Conservation (phyloP, 2,888 invertebrate species). For the Patella ulyssiponensis region DNA sequence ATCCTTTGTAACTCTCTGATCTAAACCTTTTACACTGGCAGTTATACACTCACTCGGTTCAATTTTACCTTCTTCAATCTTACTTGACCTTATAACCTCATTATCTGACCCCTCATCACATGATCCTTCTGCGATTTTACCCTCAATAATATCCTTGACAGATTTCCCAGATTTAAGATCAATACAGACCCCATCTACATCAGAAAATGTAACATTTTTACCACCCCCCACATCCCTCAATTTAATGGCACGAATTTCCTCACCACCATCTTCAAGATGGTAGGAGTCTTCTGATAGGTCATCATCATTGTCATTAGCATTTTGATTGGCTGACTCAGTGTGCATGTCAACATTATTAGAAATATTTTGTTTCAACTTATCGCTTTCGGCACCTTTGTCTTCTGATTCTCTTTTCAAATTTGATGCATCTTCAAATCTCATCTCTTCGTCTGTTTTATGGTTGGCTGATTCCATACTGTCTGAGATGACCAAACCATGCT, state of each 20-base stretch:
- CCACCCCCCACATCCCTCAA: constrained; percentile 15
- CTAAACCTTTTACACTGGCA: constrained; percentile 36
- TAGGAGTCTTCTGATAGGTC: constrained; percentile 39
- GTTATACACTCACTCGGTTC: constrained; percentile 42
- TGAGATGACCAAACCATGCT: constrained; percentile 45
- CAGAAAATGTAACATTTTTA: constrained; percentile 26
- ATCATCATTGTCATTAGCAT: constrained; percentile 70
- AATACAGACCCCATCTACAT: constrained; percentile 19
- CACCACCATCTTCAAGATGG: constrained; percentile 20
- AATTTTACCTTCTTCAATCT: constrained; percentile 5
- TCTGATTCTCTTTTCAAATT: constrained; percentile 28
- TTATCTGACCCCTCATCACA: constrained; percentile 16
- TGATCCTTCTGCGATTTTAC: constrained; percentile 12
- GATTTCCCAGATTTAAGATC: constrained; percentile 21
- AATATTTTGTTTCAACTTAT: constrained; percentile 32
- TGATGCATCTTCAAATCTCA: constrained; percentile 35
- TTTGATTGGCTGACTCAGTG: constrained; percentile 68
- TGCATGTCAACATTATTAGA: constrained; percentile 33
- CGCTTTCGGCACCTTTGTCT: constrained; percentile 48
- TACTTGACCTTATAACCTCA: constrained; percentile 16
- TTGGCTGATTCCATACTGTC: constrained; percentile 38
- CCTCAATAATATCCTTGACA: constrained; percentile 19
- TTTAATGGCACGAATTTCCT: constrained; percentile 20
- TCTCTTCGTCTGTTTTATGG: constrained; percentile 32
- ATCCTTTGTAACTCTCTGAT: constrained; percentile 8